Conservation (phyloP, 2,797 vertebrate species). For the Sparidentex hasta region DNA sequence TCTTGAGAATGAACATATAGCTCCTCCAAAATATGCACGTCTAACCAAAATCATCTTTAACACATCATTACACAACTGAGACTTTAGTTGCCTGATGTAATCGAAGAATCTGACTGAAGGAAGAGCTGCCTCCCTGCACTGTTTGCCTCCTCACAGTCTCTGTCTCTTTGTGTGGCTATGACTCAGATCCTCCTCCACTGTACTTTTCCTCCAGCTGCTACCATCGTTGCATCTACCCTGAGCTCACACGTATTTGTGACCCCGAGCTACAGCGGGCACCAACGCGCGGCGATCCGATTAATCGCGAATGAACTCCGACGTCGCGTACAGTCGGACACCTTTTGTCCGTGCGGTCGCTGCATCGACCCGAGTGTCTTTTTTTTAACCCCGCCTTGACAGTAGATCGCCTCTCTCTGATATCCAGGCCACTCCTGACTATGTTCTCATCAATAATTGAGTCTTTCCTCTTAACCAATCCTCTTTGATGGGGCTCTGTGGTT, state of each 20-base stretch:
- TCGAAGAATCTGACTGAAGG: not conserved
- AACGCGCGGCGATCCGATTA: constrained; percentile 17
- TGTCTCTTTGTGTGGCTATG: constrained; percentile 17
- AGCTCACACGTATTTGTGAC: not conserved
- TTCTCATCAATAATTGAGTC: constrained; percentile 75
- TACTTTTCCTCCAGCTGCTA: constrained; percentile 9
- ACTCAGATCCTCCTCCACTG: constrained; percentile 40
- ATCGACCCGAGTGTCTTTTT: constrained; percentile 42
- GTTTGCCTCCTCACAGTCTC: constrained; percentile 1
- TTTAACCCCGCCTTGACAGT: constrained; percentile 44
- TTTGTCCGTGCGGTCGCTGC: constrained; percentile 22
- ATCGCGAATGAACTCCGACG: constrained; percentile 15
- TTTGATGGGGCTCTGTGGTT: constrained; percentile 64
- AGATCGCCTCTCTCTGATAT: constrained; percentile 48
- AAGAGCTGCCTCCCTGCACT: not conserved
- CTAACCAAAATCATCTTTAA: not conserved
- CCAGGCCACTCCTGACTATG: constrained; percentile 53
- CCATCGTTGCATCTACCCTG: constrained; percentile 15
- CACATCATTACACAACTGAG: not conserved
- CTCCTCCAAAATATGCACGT: not conserved
- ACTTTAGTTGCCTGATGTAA: constrained; percentile 6
- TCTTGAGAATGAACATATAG: no score
- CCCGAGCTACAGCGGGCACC: not conserved
- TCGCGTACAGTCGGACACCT: constrained; percentile 11
- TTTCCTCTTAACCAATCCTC: constrained; percentile 55